Base-by-base conservation (phyloP, 2,797 vertebrate genomes). In the Pangasius larnaudii region DNA sequence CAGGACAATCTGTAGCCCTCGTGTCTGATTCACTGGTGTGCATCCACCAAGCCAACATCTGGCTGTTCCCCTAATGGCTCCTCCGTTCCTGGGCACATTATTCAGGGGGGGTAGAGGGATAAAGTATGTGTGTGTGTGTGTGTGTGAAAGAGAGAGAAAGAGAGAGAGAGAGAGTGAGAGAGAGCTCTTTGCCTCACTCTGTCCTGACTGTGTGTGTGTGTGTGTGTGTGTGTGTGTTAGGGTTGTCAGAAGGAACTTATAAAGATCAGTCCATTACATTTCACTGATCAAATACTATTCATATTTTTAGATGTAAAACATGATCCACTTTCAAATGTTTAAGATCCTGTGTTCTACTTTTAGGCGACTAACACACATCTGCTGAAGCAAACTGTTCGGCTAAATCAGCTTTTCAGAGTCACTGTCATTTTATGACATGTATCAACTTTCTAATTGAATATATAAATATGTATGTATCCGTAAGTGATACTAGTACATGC, bases 1-100 rank as follows among this genome's bases (percentile, higher is more conserved):
- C 84, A 86, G 77, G 80, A 81, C 83, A 58, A 90, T 84, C 46
- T 86, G 89, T 86, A 75, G 27, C 83, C 51, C 87, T 89, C 65
- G 72, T 65, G 72, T 84, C 80, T 78, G 69, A 86, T 80, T 84
- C 86, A 89, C 53, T 33, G 84, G 72, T 72, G 88, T 59, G 24
- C 24, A 24, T 84, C 42, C 75, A 80, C 33, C 67, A 46, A 85
- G 46, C 72, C 84, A 87, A 89, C 84, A 90, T 89, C 86, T 89
- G 88, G 46, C 61, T 86, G 46, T 74, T 86, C 69, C 74, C n/a
- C 74, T 80, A 84, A 86, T 75, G 78, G 74, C 59, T 67, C 87
- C 36, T 58, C 87, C 69, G 82, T 81, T 81, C 49, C 85, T 86
- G n/a, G 59, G 84, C 84, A 77, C 56, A 85, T 58, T 86, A 77